Evolutionary conservation across 2,888 invertebrate genomes (phyloP).

Genomic region (Drosophila subsilvestris): DNA sequence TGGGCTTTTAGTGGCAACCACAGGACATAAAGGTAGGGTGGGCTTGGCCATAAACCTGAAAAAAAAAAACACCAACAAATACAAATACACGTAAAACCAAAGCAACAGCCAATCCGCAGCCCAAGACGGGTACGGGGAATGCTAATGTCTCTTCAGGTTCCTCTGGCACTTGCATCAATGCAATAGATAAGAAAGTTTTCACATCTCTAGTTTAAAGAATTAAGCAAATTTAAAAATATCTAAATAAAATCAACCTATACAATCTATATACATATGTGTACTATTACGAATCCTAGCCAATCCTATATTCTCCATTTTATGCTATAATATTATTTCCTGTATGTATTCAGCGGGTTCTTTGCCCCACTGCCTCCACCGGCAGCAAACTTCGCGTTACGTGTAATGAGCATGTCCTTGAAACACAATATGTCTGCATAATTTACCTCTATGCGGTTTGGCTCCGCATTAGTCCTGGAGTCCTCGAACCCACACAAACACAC

Average conservation of each 20-base stretch:
- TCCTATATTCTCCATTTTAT: too few species aligned
- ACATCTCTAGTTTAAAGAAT: too few species aligned
- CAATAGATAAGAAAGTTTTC: too few species aligned
- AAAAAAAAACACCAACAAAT: background rate
- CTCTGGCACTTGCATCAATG: too few species aligned
- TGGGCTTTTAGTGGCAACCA: slow-evolving; percentile 52
- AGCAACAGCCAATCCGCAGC: background rate
- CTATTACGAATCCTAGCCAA: too few species aligned
- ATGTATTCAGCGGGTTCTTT: background rate
- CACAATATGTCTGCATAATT: slow-evolving; percentile 77
- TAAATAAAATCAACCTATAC: too few species aligned
- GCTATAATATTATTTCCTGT: background rate
- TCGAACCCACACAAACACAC: background rate
- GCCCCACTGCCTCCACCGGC: slow-evolving; percentile 31
- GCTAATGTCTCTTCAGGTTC: too few species aligned
- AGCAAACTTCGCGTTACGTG: slow-evolving; percentile 62
- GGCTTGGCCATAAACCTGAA: slow-evolving; percentile 26
- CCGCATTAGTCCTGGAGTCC: slow-evolving; percentile 34
- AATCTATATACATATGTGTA: too few species aligned
- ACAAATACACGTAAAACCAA: background rate
- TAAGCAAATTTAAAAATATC: too few species aligned
- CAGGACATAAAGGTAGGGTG: slow-evolving; percentile 45
- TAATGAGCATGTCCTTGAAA: slow-evolving; percentile 79
- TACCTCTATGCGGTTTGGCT: slow-evolving; percentile 46
- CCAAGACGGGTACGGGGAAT: too few species aligned